Base-by-base conservation (phyloP, 2,113 vertebrate species). In the Seriola aureovittata region DNA sequence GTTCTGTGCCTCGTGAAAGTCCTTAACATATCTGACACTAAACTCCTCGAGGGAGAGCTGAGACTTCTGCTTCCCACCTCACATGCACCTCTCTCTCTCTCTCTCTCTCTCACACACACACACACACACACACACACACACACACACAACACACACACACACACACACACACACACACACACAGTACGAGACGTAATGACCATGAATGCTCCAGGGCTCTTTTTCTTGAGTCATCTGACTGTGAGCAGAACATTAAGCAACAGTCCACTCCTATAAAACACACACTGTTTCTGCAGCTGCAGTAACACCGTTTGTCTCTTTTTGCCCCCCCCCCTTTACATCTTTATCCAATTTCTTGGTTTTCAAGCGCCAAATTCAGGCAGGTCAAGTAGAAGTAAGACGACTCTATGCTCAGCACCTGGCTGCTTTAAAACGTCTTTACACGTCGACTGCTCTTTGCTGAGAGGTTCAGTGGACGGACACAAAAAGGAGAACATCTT, bases 281-380 rank as follows among this genome's bases (percentile, higher is more conserved):
- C 65, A 75, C 60, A 68, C 79, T 75, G 66, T 71, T 71, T 68
- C 84, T 88, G 69, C 86, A 87, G 86, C 90, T 93, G 89, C 88
- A 71, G 46, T 50, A 84, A 88, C 76, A 81, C 50, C n/a, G 50
- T 62, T 63, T 52, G 5, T n/a, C 62, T 72, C 57, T 68, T 34
- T 23, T 75, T 10, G 10, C 42, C 9, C 42, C 44, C 9, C 23
- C 25, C 13, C 8, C 57, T 11, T 71, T 72, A 10, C 16, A 54
- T 71, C 55, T 64, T 67, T 25, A 79, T 58, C 32, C 19, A 11
- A 1, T 68, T 4, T 73, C 34, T 58, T 32, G 14, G 13, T 75
- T 66, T 40, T 34, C n/a, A 21, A 8, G 11, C 23, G 25, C 19
- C 42, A 25, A 3, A 67, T 21, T 4, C 21, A 44, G 36, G 14